These are phyloP conservation scores for Eurosta solidaginis DNA, from an alignment of 1,140 invertebrate species.

Conservation along the genomic window DNA sequence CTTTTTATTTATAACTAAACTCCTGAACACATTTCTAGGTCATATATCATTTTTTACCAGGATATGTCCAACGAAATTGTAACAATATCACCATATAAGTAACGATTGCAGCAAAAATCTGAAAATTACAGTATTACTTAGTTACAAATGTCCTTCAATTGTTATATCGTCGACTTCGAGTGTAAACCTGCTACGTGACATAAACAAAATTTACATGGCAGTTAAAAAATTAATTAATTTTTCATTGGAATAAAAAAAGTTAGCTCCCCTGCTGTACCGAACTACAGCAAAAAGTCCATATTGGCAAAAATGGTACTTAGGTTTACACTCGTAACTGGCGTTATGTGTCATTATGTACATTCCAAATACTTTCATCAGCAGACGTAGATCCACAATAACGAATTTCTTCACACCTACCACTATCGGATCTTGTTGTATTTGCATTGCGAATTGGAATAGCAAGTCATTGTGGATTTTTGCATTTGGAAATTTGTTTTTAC, in stretches of 20 bases:
- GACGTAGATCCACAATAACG: background rate
- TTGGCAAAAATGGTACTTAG: too few relatives aligned
- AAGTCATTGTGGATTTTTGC: background rate
- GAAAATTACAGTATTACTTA: background rate
- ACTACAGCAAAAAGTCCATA: too few relatives aligned
- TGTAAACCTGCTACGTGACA: too few relatives aligned
- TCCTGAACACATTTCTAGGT: background rate
- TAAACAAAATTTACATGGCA: too few relatives aligned
- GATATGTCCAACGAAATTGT: constrained; percentile 20
- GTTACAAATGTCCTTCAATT: too few relatives aligned
- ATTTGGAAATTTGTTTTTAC: background rate
- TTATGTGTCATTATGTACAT: too few relatives aligned
- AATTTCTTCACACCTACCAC: background rate
- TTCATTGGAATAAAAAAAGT: too few relatives aligned
- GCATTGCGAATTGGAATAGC: background rate
- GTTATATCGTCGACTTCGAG: too few relatives aligned
- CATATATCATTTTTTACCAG: background rate
- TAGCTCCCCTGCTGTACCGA: too few relatives aligned
- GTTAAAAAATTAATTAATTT: too few relatives aligned
- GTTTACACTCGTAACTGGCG: too few relatives aligned
- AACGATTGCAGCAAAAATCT: constrained; percentile 1
- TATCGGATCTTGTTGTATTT: constrained; percentile 16
- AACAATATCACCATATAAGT: constrained; percentile 16
- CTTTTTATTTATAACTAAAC: background rate
- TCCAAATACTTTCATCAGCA: background rate